These are phyloP conservation scores for Zoanthus sociatus DNA, from an alignment of 92 coral and sea anemone species.

Conservation along the genomic window DNA sequence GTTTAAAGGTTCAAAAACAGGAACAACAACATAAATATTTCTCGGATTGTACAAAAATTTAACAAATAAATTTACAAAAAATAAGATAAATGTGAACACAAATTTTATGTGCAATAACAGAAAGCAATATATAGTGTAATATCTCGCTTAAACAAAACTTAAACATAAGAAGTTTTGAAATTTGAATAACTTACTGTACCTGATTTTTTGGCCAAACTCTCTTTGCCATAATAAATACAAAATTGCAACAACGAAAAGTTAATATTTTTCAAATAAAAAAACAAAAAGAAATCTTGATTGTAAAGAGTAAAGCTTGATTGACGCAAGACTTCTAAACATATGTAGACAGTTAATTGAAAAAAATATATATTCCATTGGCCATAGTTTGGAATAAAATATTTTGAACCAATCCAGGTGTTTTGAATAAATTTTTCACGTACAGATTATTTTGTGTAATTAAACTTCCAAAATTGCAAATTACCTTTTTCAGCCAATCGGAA, in stretches of 20 bases:
- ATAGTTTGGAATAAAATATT: not conserved
- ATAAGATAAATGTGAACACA: not conserved
- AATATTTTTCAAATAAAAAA: not conserved
- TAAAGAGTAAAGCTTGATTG: not conserved
- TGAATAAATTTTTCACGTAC: not conserved
- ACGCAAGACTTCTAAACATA: not conserved
- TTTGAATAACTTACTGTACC: not conserved
- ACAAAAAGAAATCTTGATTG: not conserved
- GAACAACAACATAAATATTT: not conserved
- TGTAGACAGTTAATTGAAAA: not conserved
- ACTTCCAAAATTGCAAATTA: conserved; percentile 21
- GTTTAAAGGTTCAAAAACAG: not conserved
- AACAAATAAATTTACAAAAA: not conserved
- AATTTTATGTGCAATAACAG: not conserved
- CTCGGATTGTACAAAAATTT: not conserved
- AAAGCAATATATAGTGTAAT: not conserved
- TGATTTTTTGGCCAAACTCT: not conserved
- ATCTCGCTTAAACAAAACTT: not conserved
- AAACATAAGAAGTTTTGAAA: not conserved
- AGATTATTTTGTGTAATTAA: not conserved
- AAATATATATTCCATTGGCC: not conserved
- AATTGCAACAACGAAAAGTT: not conserved
- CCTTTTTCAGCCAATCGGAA: conserved; percentile 39
- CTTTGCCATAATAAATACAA: conserved; percentile 1
- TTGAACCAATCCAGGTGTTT: not conserved